Conservation (phyloP, 2,113 vertebrate genomes). For the Oreochromis niloticus region DNA sequence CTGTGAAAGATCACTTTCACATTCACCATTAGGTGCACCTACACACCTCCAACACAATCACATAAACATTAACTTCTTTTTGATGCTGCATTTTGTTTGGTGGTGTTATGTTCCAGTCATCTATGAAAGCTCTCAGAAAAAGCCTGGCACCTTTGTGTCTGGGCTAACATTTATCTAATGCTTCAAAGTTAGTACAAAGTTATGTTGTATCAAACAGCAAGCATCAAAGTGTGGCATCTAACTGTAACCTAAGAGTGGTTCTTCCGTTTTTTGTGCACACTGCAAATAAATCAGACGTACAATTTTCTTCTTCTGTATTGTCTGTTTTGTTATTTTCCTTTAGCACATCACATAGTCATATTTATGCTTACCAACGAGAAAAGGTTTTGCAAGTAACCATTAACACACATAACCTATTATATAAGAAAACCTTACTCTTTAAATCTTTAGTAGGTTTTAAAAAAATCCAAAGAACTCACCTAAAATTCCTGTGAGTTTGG, state of each 20-base stretch:
- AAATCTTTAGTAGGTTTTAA: neutral
- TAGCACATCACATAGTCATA: constrained; percentile 53
- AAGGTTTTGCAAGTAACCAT: constrained; percentile 24
- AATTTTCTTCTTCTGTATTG: constrained; percentile 24
- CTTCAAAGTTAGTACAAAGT: neutral
- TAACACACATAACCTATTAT: constrained; percentile 5
- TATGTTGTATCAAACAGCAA: neutral
- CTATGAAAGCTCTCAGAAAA: rapidly evolving
- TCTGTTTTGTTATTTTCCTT: constrained; percentile 60
- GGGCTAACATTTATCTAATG: neutral
- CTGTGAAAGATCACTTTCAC: neutral
- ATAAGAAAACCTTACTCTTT: neutral
- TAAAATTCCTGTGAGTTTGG: neutral
- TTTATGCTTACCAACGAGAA: constrained; percentile 42
- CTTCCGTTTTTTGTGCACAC: neutral
- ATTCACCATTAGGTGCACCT: neutral
- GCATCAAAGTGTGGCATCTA: neutral
- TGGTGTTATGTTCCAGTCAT: neutral
- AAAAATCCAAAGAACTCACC: neutral
- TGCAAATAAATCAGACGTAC: neutral
- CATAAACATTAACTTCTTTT: neutral
- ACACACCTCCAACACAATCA: neutral
- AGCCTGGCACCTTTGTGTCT: neutral
- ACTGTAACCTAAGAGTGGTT: rapidly evolving
- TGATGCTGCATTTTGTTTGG: neutral